Base-by-base conservation (phyloP, 2,113 vertebrate genomes). In the Centropus bengalensis region DNA sequence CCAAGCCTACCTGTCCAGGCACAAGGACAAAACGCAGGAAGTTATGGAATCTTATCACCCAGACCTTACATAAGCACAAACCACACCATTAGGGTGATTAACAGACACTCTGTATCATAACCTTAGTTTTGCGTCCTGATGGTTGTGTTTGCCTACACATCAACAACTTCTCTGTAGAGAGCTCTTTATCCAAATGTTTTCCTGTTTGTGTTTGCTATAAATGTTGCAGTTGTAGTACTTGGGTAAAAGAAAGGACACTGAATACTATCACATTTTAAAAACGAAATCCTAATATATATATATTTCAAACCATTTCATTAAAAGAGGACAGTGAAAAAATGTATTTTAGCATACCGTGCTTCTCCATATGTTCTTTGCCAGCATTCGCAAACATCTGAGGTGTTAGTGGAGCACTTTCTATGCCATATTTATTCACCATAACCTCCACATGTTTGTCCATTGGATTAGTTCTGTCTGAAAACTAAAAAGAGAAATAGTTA, bases 291-390 rank as follows among this genome's bases (percentile, higher is more conserved):
- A 59, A 47, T 17, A 20, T 4, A 10, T 4, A 10, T 23, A 18
- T 14, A 20, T 44, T 91, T 44, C 0, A 56, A 81, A 47, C n/a
- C 12, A 63, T 10, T 77, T 67, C 11, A 27, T 47, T 70, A 54
- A 71, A 33, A 88, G 15, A 77, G 26, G 44, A 63, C 44, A 85
- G 55, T 42, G 26, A 71, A 56, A 80, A 86, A 28, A 55, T 22
- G 3, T 22, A 30, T 54, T 82, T 78, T 60, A 54, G 67, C 96
- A 87, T 98, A 99, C 99, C 99, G 2, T 99, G 99, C 98, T 98
- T 99, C 94, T 99, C 98, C 98, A 99, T 99, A 79, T 99, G 98
- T 84, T 99, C 99, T 96, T 91, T 98, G 81, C 99, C 99, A 60
- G 99, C 99, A 4, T 15, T 94, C 76, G 97, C 99, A 96, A 99